phyloP scores from a whole-genome alignment of 2,797 vertebrate genomes.

The Halcyon chelicuti region DNA sequence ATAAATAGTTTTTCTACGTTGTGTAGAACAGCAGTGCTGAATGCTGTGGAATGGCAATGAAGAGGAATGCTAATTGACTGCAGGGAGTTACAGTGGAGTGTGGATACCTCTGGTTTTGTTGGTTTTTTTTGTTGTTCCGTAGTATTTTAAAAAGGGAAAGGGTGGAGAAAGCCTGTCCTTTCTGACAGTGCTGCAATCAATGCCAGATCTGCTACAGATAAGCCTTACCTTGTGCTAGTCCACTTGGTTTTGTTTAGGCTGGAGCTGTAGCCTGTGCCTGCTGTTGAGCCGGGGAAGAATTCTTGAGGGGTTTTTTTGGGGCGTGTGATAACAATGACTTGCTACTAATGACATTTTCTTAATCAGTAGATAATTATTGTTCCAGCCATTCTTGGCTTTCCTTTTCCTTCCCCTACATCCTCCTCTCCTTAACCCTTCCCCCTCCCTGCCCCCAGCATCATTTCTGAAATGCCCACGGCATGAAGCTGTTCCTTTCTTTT shows the following conservation, averaged over 20 bases:
- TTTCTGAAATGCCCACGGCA: neutral
- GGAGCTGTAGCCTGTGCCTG: neutral
- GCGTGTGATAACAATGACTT: neutral
- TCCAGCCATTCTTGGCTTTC: neutral
- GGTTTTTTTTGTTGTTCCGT: neutral
- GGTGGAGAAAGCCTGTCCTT: neutral
- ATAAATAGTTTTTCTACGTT: neutral
- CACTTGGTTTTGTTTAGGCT: neutral
- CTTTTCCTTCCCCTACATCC: neutral
- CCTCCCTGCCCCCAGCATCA: rapidly evolving
- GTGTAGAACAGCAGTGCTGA: neutral
- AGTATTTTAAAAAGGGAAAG: neutral
- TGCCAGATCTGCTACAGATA: neutral
- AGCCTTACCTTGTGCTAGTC: neutral
- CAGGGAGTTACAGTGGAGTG: neutral
- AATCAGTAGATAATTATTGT: neutral
- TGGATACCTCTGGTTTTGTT: neutral
- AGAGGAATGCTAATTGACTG: neutral
- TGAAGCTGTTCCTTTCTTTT: neutral
- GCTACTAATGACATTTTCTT: neutral
- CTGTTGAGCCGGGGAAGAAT: neutral
- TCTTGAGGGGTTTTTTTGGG: neutral
- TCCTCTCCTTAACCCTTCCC: neutral
- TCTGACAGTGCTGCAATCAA: neutral
- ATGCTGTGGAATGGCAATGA: neutral